A percentile compares a stretch with the other conserved stretches of the same genome.
Conservation (phyloP, 1,140 invertebrate species). For the Harlomillsia oculata region DNA sequence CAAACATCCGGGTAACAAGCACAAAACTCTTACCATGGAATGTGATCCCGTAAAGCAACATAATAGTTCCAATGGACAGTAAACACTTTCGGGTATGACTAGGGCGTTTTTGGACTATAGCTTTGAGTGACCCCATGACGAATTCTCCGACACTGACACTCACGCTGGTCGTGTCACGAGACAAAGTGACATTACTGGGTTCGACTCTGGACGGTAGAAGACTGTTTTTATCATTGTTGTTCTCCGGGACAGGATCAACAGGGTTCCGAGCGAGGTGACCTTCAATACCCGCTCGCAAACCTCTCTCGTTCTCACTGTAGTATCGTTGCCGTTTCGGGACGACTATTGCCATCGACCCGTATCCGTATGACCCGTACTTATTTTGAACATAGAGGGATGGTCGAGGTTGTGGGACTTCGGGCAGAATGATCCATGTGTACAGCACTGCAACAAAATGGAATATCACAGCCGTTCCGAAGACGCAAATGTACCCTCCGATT, state of each 20-base stretch:
- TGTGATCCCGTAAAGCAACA: slow-evolving; percentile 30
- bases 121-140: slow-evolving; percentile 27
- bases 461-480: slow-evolving; percentile 22
- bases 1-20: background rate
- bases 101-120: slow-evolving; percentile 24
- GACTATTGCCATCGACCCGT: slow-evolving; percentile 17
- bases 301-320: slow-evolving; percentile 29
- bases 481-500: slow-evolving; percentile 29
- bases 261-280: no score
- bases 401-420: slow-evolving; percentile 32
- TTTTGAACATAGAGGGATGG: slow-evolving; percentile 11
- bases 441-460: slow-evolving; percentile 28
- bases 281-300: slow-evolving; percentile 3
- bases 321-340: slow-evolving; percentile 19
- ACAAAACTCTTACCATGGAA: slow-evolving; percentile 26
- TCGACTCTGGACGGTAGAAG: background rate
- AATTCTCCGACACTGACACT: slow-evolving; percentile 18
- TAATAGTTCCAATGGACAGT: slow-evolving; percentile 25
- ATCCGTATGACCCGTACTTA: slow-evolving; percentile 30
- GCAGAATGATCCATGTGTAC: slow-evolving; percentile 27
- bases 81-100: slow-evolving; percentile 34
- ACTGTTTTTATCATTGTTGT: slow-evolving; percentile 2
- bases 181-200: background rate
- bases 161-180: background rate
- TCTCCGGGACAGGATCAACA: no score